Conservation (phyloP, 2,797 vertebrate species). For the Australoheros facetus region DNA sequence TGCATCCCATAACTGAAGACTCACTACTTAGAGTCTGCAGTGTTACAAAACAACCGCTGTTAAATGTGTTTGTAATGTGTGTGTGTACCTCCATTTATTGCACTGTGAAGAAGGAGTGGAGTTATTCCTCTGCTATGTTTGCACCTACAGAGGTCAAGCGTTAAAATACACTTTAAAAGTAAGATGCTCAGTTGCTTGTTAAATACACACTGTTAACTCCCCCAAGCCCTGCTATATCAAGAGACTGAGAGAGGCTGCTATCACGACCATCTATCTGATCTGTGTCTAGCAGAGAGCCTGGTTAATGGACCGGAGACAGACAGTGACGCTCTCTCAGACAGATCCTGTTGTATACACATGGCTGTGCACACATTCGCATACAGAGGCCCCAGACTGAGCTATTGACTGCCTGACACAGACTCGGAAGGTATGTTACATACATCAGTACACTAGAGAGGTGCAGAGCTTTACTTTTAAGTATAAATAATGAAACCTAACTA, state of each 20-base stretch:
- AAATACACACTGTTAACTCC: constrained; percentile 58
- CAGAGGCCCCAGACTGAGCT: constrained; percentile 54
- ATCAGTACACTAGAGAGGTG: constrained; percentile 42
- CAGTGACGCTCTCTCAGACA: constrained; percentile 67
- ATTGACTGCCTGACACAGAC: constrained; percentile 65
- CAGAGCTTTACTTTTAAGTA: constrained; percentile 32
- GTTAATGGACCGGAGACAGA: constrained; percentile 79
- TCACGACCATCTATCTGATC: constrained; percentile 72
- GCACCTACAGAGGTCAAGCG: constrained; percentile 37
- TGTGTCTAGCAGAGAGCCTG: constrained; percentile 72
- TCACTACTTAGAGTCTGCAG: constrained; percentile 18
- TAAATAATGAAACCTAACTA: constrained; percentile 35
- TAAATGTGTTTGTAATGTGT: constrained; percentile 22
- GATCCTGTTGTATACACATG: constrained; percentile 58
- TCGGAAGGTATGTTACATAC: constrained; percentile 52
- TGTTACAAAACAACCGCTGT: constrained; percentile 7
- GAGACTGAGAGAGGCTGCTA: constrained; percentile 54
- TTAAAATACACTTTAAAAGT: constrained; percentile 51
- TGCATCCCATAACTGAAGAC: constrained; percentile 33
- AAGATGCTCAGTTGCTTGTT: constrained; percentile 52
- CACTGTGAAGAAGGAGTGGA: constrained; percentile 23
- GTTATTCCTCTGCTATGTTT: constrained; percentile 41
- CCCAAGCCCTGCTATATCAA: constrained; percentile 30
- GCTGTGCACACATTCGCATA: constrained; percentile 43
- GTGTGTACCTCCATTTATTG: constrained; percentile 15